A percentile compares a stretch with the other conserved stretches of the same genome.
These are phyloP conservation scores for Phasianus colchicus DNA, from an alignment of 2,113 vertebrate genomes.

Conservation along the genomic window DNA sequence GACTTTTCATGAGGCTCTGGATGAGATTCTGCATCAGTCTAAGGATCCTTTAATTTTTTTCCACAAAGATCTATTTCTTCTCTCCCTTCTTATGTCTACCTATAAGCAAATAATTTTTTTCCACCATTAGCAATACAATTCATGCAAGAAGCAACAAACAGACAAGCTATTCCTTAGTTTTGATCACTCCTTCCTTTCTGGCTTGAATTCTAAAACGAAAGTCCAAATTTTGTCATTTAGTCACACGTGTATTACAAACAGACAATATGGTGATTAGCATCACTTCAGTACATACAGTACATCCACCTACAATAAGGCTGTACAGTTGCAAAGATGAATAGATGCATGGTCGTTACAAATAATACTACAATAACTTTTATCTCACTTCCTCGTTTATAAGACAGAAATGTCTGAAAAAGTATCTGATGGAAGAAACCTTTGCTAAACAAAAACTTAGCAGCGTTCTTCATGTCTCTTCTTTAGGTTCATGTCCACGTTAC, in stretches of 20 bases:
- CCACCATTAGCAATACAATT: not conserved
- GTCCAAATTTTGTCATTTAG: not conserved
- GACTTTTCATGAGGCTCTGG: not conserved
- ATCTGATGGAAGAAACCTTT: not conserved
- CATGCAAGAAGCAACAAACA: not conserved
- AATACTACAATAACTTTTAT: not conserved
- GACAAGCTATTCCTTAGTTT: not conserved
- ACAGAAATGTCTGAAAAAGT: not conserved
- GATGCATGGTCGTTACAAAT: not conserved
- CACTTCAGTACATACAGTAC: not conserved
- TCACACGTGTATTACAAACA: not conserved
- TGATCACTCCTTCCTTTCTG: not conserved
- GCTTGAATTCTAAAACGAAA: not conserved
- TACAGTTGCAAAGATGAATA: not conserved
- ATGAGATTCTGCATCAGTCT: not conserved
- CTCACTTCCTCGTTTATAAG: not conserved
- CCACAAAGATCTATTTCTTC: not conserved
- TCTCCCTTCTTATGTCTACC: not conserved
- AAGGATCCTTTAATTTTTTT: not conserved
- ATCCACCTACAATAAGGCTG: not conserved
- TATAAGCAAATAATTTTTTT: not conserved
- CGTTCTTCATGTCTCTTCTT: not conserved
- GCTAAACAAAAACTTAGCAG: not conserved
- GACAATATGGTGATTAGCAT: not conserved
- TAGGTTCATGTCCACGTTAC: not conserved